Base-by-base conservation (phyloP, 2,113 vertebrate genomes). In the Phoenicopterus ruber region DNA sequence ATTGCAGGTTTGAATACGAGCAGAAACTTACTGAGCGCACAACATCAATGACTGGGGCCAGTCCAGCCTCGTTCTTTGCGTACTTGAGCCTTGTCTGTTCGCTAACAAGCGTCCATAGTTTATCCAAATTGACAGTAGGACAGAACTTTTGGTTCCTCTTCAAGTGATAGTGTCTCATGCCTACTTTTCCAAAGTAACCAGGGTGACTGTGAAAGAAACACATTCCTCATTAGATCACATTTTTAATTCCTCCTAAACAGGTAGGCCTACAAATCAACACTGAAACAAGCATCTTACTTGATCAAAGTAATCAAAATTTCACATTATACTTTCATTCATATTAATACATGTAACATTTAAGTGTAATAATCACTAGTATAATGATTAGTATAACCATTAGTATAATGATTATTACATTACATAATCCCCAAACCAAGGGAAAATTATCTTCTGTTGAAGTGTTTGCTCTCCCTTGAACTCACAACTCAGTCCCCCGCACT, bases 131-230 rank as follows among this genome's bases (percentile, higher is more conserved):
- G 82, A 99, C 98, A 81, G 99, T 99, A 72, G 99, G 99, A 92
- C 99, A 99, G 98, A 98, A 98, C 54, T 98, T 82, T 2, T 99
- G 98, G 96, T 99, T 99, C 32, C 97, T 98, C 96, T 99, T 99
- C 95, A 99, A 88, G 77, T 99, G 99, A 90, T 99, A 99, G 88
- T 99, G 99, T 88, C 99, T 99, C 99, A 99, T 99, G 52, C 99
- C 99, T 82, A 99, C 99, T 94, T 99, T 99, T 49, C 99, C 99
- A 49, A 99, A 99, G 97, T 99, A 99, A 69, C 99, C 99, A 6
- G 99, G 99, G 86, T 99, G 99, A 93, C 99, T 99, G 96, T 82
- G 83, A 80, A 58, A 42, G 78, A 83, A 95, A 79, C 7, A 79
- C 7, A 62, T 34, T 36, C 58, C 2, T 4, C 13, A 4, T 88